These are phyloP conservation scores for Protobothrops flavoviridis DNA, from an alignment of 2,113 vertebrate genomes.

Conservation along the genomic window DNA sequence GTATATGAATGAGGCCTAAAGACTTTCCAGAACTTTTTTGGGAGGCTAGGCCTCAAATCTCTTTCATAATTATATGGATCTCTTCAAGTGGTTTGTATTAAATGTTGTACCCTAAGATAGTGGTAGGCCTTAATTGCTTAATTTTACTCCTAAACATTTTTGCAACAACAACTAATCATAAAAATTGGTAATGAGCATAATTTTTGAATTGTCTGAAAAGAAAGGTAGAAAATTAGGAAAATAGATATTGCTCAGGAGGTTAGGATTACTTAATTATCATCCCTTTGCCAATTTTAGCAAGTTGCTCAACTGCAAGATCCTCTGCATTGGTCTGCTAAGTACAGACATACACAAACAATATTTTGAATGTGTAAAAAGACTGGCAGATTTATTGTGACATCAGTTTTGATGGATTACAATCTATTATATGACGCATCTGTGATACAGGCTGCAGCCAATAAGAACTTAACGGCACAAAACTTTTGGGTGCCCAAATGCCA, in stretches of 20 bases:
- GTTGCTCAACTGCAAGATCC: background rate
- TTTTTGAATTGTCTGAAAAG: background rate
- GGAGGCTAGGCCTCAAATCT: background rate
- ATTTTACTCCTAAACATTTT: background rate
- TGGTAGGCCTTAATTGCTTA: constrained; percentile 9
- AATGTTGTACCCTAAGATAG: constrained; percentile 11
- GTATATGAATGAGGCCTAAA: background rate
- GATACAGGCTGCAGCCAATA: background rate
- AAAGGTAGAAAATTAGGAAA: background rate
- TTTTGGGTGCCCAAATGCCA: background rate
- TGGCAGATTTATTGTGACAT: background rate
- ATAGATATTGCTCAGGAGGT: background rate
- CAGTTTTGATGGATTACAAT: background rate
- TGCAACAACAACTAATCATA: background rate
- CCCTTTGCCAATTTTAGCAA: background rate
- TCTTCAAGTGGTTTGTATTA: constrained; percentile 30
- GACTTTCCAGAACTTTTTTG: background rate
- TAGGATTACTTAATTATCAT: background rate
- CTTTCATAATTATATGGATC: constrained; percentile 13
- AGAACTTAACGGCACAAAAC: background rate
- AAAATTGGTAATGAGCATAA: background rate
- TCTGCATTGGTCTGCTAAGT: background rate
- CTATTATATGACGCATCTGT: background rate
- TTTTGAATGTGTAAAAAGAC: background rate
- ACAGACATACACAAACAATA: background rate